phyloP scores from a whole-genome alignment of 2,888 invertebrate genomes.

The Andrena fulva region DNA sequence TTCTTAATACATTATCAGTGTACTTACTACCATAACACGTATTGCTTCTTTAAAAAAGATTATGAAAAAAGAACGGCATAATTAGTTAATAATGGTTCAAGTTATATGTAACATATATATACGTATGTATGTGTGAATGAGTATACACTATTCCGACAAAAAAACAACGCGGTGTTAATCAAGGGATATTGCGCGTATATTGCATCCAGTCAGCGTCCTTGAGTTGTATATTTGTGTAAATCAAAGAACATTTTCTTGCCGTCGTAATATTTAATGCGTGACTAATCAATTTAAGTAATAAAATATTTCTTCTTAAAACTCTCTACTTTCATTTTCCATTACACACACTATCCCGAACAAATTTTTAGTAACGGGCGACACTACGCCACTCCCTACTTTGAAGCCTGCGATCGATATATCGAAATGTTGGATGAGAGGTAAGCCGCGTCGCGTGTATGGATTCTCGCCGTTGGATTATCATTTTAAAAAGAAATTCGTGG shows the following conservation, averaged over 20 bases:
- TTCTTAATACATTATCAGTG: constrained; percentile 64
- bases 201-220: constrained; percentile 30
- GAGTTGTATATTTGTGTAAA: constrained; percentile 64
- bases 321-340: neutral
- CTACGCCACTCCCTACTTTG: neutral
- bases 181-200: constrained; percentile 33
- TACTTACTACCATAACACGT: constrained; percentile 64
- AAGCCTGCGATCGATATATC: constrained; percentile 7
- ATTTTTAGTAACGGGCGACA: neutral
- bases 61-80: constrained; percentile 45
- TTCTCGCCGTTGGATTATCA: too few species aligned
- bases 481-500: too few species aligned
- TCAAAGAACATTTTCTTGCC: constrained; percentile 61
- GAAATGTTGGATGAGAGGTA: neutral
- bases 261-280: constrained; percentile 63
- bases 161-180: constrained; percentile 4
- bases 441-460: neutral
- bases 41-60: constrained; percentile 42
- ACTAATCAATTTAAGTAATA: constrained; percentile 61
- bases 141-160: constrained; percentile 33
- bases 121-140: constrained; percentile 36
- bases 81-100: constrained; percentile 46
- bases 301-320: constrained; percentile 63
- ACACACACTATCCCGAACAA: neutral
- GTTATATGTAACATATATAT: constrained; percentile 6